phyloP scores from a whole-genome alignment of 2,888 invertebrate species.

The Dicranocentrus wangi region DNA sequence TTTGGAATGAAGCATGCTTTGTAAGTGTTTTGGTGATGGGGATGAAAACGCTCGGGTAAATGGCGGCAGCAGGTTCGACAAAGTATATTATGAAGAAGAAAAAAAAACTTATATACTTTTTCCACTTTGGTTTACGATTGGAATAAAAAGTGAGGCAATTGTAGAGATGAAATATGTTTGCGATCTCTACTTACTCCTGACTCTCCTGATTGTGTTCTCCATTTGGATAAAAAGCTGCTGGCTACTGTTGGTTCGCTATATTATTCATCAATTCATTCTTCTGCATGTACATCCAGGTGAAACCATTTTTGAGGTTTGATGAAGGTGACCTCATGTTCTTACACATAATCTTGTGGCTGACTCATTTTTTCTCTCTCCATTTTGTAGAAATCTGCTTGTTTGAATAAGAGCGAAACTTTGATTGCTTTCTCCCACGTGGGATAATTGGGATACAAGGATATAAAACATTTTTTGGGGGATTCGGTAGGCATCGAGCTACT shows the following conservation, averaged over 20 bases:
- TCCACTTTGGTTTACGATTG: too few relatives aligned
- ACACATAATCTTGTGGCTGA: conserved; percentile 29
- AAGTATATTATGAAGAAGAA: too few relatives aligned
- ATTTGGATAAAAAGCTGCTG: neutral
- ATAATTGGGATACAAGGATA: conserved; percentile 46
- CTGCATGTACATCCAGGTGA: too few relatives aligned
- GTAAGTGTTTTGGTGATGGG: too few relatives aligned
- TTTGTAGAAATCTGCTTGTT: neutral
- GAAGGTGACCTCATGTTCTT: conserved; percentile 20
- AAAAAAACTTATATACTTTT: too few relatives aligned
- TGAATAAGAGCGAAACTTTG: conserved; percentile 13
- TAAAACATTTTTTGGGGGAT: conserved; percentile 20
- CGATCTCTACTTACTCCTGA: neutral
- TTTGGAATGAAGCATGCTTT: neutral
- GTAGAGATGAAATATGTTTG: neutral
- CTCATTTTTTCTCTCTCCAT: too few relatives aligned
- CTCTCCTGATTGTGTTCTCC: neutral
- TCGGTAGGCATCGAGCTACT: conserved; percentile 33
- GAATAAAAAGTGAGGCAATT: neutral
- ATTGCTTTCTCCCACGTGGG: conserved; percentile 29
- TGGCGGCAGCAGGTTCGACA: too few relatives aligned
- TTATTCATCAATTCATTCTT: too few relatives aligned
- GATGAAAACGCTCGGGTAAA: too few relatives aligned
- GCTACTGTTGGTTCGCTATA: neutral
- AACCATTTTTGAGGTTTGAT: conserved; percentile 12